Conservation (phyloP, 2,797 vertebrate genomes). For the Sebastes umbrosus region DNA sequence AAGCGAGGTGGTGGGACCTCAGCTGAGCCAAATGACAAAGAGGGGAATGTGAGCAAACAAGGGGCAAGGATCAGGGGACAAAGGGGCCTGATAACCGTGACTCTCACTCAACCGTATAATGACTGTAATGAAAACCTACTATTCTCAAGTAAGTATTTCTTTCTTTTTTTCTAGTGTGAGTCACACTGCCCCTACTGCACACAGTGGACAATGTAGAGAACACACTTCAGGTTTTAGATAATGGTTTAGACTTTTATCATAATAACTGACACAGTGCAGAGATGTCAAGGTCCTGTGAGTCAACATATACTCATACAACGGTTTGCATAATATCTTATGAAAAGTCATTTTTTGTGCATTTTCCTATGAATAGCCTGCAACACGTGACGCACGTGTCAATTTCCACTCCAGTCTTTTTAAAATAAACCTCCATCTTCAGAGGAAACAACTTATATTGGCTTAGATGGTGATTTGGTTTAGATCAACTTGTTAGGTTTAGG, state of each 20-base stretch:
- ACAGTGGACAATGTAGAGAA: neutral
- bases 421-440: too few relatives aligned
- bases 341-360: too few relatives aligned
- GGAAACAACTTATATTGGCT: too few relatives aligned
- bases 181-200: neutral
- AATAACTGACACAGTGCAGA: neutral
- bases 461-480: too few relatives aligned
- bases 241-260: constrained; percentile 3
- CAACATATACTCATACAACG: too few relatives aligned
- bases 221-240: constrained; percentile 8
- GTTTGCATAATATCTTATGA: too few relatives aligned
- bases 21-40: constrained; percentile 66
- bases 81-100: constrained; percentile 47
- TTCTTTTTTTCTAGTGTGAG: neutral
- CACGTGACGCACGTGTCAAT: too few relatives aligned
- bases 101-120: constrained; percentile 54
- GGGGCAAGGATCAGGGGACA: constrained; percentile 56
- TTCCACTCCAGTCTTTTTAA: too few relatives aligned
- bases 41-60: constrained; percentile 67
- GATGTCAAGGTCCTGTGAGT: neutral
- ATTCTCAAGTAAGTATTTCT: constrained; percentile 28
- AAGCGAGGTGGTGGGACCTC: constrained; percentile 69
- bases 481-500: too few relatives aligned
- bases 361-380: too few relatives aligned
- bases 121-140: constrained; percentile 59